phyloP scores from a whole-genome alignment of 2,888 invertebrate species.

The Neria commutata region DNA sequence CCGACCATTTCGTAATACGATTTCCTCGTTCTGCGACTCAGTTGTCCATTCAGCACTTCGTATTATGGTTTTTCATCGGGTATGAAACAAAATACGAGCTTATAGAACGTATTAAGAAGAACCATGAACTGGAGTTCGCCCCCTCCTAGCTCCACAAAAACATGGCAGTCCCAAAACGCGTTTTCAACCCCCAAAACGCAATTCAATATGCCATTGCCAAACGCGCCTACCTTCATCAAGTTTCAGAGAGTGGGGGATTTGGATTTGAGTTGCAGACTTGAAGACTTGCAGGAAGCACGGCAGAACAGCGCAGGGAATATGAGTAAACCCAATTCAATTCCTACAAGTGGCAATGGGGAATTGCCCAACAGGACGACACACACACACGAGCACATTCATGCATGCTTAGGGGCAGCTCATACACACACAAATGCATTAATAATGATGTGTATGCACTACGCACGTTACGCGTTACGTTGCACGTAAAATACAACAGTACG shows the following conservation, averaged over 20 bases:
- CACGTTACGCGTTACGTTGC: constrained; percentile 40
- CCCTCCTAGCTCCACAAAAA: too few species aligned
- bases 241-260: too few species aligned
- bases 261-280: too few species aligned
- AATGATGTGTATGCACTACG: constrained; percentile 47
- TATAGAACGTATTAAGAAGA: background rate
- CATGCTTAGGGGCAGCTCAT: background rate
- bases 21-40: too few species aligned
- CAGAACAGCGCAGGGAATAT: too few species aligned
- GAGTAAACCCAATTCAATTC: constrained; percentile 9
- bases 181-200: background rate
- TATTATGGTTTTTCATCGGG: background rate
- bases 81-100: background rate
- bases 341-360: constrained; percentile 43
- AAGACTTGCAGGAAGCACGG: too few species aligned
- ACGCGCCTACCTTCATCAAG: background rate
- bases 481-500: too few species aligned
- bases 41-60: constrained; percentile 1
- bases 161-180: background rate
- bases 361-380: constrained; percentile 12
- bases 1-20: background rate
- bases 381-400: background rate
- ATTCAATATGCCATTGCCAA: background rate
- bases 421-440: constrained; percentile 43
- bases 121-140: background rate